Base-by-base conservation (phyloP, 2,113 vertebrate genomes). In the Scatophagus argus region DNA sequence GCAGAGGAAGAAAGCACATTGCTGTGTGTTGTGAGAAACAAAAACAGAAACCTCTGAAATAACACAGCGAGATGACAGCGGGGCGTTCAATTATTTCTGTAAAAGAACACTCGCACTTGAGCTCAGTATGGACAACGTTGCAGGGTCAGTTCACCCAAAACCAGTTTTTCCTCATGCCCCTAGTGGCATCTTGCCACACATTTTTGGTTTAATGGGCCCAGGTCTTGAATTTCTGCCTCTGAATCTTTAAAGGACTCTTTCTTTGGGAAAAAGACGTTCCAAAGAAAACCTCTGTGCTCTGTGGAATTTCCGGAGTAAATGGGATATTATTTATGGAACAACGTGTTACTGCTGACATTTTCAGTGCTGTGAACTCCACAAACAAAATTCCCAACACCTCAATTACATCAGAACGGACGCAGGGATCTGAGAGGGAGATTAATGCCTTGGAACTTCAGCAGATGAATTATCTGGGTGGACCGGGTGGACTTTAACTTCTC, bases 1-100 rank as follows among this genome's bases (percentile, higher is more conserved):
- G 65, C 71, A 76, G 62, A 51, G 16, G 58, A 79, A 68, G 62
- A 76, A 83, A 77, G 58, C 76, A 6, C 23, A 68, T 5, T 32
- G 14, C 39, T 47, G 44, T 27, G 56, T 56, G 74, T 56, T 69
- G 62, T 38, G 23, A 59, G 71, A 73, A 25, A 66, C 14, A 80
- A 25, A 81, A 59, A 82, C 9, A 58, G 23, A 60, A 78, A 75
- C 49, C 58, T 58, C 16, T 56, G 59, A 87, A 65, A 49, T 13
- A 74, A 31, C 51, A 19, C 8, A 29, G 55, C 0, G 1, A 73
- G 62, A 71, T 3, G 12, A 87, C 58, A 69, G 34, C 5, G 0
- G 69, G 31, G 23, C 21, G 8, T 27, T 52, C 16, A 7, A n/a
- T 72, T 31, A 36, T 69, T 65, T 81, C 55, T 5, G 6, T 21